Conservation (phyloP, 2,113 vertebrate genomes). For the Zootoca vivipara region DNA sequence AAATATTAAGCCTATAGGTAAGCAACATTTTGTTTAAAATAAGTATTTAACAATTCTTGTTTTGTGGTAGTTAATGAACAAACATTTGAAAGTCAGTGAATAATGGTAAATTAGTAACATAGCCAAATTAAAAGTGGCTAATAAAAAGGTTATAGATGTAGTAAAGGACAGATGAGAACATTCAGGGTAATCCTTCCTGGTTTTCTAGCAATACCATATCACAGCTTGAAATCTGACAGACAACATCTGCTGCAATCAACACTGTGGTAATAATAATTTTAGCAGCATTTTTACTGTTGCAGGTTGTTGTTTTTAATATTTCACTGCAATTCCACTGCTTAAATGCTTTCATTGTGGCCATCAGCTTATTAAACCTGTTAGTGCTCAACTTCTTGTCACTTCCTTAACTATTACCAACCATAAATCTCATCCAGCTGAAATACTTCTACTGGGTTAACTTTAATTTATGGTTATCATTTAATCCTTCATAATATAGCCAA, state of each 20-base stretch:
- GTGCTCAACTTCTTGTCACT: not conserved
- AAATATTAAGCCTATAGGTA: not conserved
- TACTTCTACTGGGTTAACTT: not conserved
- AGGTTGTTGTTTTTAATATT: not conserved
- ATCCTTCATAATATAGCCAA: not conserved
- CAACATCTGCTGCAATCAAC: not conserved
- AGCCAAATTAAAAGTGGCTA: not conserved
- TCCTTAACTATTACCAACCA: not conserved
- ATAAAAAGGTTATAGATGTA: not conserved
- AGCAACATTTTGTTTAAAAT: not conserved
- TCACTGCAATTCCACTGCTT: not conserved
- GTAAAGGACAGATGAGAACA: not conserved
- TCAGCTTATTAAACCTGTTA: not conserved
- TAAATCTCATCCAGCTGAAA: not conserved
- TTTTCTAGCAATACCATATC: not conserved
- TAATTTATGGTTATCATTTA: not conserved
- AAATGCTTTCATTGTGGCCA: not conserved
- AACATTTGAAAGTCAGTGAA: not conserved
- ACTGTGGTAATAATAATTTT: not conserved
- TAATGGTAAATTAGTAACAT: not conserved
- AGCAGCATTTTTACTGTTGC: not conserved
- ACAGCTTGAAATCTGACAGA: not conserved
- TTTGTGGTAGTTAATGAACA: not conserved
- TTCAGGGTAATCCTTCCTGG: not conserved
- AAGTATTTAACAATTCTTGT: not conserved